Base-by-base conservation (phyloP, 2,888 invertebrate species). In the Amphipoea lucens region DNA sequence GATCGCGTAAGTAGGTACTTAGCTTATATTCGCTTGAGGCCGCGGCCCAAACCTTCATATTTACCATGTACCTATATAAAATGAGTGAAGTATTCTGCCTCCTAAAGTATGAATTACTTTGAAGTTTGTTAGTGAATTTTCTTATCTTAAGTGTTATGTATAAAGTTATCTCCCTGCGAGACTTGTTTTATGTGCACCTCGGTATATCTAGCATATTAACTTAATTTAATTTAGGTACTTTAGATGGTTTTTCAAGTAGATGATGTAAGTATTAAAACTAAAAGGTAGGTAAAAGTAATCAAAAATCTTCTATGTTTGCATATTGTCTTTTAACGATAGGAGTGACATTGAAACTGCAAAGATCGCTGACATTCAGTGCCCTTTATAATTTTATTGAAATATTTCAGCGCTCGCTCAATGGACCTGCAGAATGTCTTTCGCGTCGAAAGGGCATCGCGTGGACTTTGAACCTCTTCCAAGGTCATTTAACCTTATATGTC, bases 401-500 rank as follows among this genome's bases (percentile, higher is more conserved):
- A 85, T 85, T 88, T 82, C 11, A 80, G 66, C 79, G 70, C 74
- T 72, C 62, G 76, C 75, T 82, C 78, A 83, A 82, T 84, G 82
- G 71, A 82, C 84, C 74, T 85, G 66, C 81, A 85, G 66, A 90
- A 87, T 75, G 84, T 84, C 88, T 88, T 86, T 89, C 83, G 76
- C 76, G 68, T 75, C 69, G 76, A 87, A 89, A 90, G 89, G 90
- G 81, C 87, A 81, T 70, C 73, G 62, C n/a, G 73, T 85, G 75
- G 76, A 70, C 78, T 86, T 82, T 84, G 75, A 88, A 84, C 83
- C 76, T 72, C 60, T 79, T 71, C 65, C 60, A 74, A 76, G 71
- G 82, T 80, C 66, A 81, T 71, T 79, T 83, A 77, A 83, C 75
- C 69, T 78, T 79, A 76, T 69, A 81, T 48, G 67, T 76, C 79